phyloP scores from a whole-genome alignment of 2,797 vertebrate species.

The Acanthurus tractus region DNA sequence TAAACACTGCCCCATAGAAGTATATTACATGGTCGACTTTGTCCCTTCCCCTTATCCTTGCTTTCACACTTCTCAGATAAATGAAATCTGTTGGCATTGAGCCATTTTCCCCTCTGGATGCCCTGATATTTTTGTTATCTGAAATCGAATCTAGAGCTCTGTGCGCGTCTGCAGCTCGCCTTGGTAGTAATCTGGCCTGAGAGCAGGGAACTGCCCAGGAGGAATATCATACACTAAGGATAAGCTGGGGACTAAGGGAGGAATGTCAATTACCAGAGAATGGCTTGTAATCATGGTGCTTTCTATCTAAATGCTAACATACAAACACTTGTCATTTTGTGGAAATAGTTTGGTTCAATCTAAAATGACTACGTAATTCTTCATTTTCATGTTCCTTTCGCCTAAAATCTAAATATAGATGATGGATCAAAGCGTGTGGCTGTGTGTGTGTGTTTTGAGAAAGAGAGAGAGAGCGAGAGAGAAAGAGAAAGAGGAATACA shows the following conservation, averaged over 20 bases:
- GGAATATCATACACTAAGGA: conserved; percentile 75
- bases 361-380: conserved; percentile 41
- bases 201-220: conserved; percentile 73
- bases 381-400: conserved; percentile 45
- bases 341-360: conserved; percentile 27
- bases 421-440: conserved; percentile 49
- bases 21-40: conserved; percentile 72
- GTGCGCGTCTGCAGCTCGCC: conserved; percentile 65
- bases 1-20: conserved; percentile 61
- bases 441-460: conserved; percentile 44
- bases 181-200: conserved; percentile 78
- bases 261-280: conserved; percentile 70
- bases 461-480: conserved; percentile 20
- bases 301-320: conserved; percentile 62
- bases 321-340: conserved; percentile 48
- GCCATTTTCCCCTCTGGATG: conserved; percentile 76
- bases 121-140: conserved; percentile 82
- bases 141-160: conserved; percentile 82
- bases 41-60: conserved; percentile 70
- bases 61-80: conserved; percentile 78
- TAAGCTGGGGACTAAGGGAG: conserved; percentile 48
- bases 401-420: conserved; percentile 71
- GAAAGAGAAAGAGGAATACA: conserved; percentile 50
- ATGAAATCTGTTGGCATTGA: conserved; percentile 77
- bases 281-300: conserved; percentile 56